Conservation (phyloP, 1,140 invertebrate species). For the Caenorhabditis latens region DNA sequence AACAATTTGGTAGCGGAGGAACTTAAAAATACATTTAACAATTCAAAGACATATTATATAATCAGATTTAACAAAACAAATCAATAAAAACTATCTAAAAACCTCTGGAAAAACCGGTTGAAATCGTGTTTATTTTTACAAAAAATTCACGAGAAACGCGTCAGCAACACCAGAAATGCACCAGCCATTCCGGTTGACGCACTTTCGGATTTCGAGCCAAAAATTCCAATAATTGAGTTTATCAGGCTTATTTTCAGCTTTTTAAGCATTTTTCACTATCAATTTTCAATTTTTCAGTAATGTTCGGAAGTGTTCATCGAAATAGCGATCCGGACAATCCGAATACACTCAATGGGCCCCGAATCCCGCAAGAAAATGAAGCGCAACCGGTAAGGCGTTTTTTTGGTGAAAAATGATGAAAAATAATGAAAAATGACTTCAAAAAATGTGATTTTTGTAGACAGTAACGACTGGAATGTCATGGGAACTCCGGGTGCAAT, state of each 20-base stretch:
- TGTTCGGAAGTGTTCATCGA: slow-evolving; percentile 65
- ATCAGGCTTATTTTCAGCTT: not conserved
- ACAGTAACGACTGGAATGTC: slow-evolving; percentile 37
- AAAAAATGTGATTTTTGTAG: not conserved
- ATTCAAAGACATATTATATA: not conserved
- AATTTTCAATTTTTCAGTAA: slow-evolving; percentile 51
- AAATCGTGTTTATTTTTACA: not conserved
- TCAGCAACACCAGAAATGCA: not conserved
- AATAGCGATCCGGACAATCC: slow-evolving; percentile 32
- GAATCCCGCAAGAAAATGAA: slow-evolving; percentile 54
- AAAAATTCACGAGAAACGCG: slow-evolving; percentile 22
- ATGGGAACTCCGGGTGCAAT: slow-evolving; percentile 71
- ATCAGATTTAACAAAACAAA: not conserved
- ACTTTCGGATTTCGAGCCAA: not conserved
- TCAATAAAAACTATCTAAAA: not conserved
- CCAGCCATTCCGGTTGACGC: not conserved
- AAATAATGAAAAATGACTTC: too few relatives aligned
- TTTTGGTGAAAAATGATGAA: not conserved
- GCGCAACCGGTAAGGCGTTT: slow-evolving; percentile 37
- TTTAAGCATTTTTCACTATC: not conserved
- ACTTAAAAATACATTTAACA: not conserved
- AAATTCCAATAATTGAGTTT: not conserved
- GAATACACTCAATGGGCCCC: slow-evolving; percentile 34
- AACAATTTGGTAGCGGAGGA: too few relatives aligned
- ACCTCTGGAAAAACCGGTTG: not conserved